These are phyloP conservation scores for Dendropsophus ebraccatus DNA, from an alignment of 2,113 vertebrate species.

Conservation along the genomic window DNA sequence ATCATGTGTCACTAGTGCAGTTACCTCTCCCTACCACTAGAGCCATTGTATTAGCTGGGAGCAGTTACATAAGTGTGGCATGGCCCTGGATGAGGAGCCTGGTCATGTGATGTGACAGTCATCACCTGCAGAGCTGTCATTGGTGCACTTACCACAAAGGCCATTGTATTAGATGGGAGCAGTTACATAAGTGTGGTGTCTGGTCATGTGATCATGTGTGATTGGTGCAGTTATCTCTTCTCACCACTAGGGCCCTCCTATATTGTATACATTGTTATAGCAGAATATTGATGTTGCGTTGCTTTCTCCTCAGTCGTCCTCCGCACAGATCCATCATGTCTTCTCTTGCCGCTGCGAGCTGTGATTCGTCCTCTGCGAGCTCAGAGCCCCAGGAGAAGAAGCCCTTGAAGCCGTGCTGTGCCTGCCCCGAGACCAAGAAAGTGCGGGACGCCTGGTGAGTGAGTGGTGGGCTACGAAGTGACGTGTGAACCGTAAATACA, in stretches of 20 bases:
- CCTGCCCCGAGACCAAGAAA: slow-evolving; percentile 96
- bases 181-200: no score
- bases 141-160: no score
- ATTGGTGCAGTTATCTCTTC: neutral
- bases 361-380: slow-evolving; percentile 64
- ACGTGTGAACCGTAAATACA: no score
- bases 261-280: neutral
- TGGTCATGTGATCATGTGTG: neutral
- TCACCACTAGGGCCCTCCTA: neutral
- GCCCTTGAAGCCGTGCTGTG: slow-evolving; percentile 91
- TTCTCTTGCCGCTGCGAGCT: slow-evolving; percentile 74
- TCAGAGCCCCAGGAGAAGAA: slow-evolving; percentile 78
- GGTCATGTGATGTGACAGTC: no score
- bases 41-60: neutral
- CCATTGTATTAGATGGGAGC: no score
- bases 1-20: no score
- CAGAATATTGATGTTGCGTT: neutral
- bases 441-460: slow-evolving; percentile 89
- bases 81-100: no score
- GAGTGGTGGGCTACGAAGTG: no score
- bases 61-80: no score
- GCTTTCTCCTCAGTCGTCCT: neutral
- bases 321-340: slow-evolving; percentile 68
- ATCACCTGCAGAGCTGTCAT: no score
- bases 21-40: neutral